These are phyloP conservation scores for Drosophila subpulchrella DNA, from an alignment of 1,140 invertebrate species.

Conservation along the genomic window DNA sequence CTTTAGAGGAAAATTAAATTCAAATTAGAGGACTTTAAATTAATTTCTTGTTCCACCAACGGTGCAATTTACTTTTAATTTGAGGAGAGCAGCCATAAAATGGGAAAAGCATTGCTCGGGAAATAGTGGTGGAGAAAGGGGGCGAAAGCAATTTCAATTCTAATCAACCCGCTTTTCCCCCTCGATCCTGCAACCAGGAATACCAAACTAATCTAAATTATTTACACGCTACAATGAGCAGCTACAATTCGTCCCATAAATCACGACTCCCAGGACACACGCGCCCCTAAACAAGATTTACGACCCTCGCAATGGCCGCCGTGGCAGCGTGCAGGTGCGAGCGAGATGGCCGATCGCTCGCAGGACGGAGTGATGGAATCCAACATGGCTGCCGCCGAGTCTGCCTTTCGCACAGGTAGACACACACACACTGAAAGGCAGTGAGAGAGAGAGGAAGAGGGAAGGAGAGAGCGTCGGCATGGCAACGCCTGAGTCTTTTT, in stretches of 20 bases:
- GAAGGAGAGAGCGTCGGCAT: conserved; percentile 59
- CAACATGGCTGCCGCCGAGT: conserved; percentile 73
- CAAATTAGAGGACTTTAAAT: conserved; percentile 12
- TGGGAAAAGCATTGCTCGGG: conserved; percentile 31
- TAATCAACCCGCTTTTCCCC: conserved; percentile 48
- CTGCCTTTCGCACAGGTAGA: conserved; percentile 66
- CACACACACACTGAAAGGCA: conserved; percentile 30
- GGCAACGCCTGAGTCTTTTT: conserved; percentile 38
- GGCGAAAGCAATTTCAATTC: conserved; percentile 53
- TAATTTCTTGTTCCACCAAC: conserved; percentile 5
- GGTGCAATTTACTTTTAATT: conserved; percentile 26
- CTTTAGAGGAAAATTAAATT: background rate
- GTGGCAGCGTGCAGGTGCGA: conserved; percentile 41
- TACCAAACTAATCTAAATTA: conserved; percentile 80
- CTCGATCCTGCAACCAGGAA: conserved; percentile 36
- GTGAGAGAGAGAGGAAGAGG: conserved; percentile 6
- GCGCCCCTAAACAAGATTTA: conserved; percentile 82
- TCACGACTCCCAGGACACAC: conserved; percentile 82
- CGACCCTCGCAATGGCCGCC: conserved; percentile 55
- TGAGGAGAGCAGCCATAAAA: conserved; percentile 40
- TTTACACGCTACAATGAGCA: conserved; percentile 81
- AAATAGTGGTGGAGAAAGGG: background rate
- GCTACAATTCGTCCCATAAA: conserved; percentile 81
- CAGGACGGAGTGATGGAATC: conserved; percentile 76
- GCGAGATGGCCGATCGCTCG: conserved; percentile 60